A percentile compares a stretch with the other conserved stretches of the same genome.
Evolutionary conservation across 2,113 vertebrate species (phyloP).

Genomic region (Chlamydotis undulata): DNA sequence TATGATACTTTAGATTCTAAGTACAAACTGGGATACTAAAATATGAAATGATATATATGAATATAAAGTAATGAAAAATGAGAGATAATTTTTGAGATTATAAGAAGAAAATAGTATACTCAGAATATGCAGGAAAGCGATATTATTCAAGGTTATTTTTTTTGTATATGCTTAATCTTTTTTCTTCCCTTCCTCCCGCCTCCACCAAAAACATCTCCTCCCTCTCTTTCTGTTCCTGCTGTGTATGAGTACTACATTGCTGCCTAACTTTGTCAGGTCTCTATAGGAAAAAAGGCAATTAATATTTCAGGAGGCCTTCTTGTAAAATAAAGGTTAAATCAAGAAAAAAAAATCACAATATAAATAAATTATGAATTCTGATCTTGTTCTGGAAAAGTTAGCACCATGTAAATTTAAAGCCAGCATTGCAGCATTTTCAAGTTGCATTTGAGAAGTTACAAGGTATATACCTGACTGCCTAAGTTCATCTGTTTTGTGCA

Average conservation of each 20-base stretch:
- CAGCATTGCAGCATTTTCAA: not conserved
- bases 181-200: not conserved
- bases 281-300: not conserved
- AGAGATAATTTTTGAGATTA: not conserved
- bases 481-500: not conserved
- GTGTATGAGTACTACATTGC: not conserved
- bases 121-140: not conserved
- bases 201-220: not conserved
- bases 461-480: not conserved
- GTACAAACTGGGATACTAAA: not conserved
- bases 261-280: not conserved
- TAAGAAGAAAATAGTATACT: not conserved
- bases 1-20: not conserved
- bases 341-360: conserved; percentile 18
- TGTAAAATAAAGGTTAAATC: conserved; percentile 54
- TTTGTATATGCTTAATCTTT: not conserved
- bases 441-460: not conserved
- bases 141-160: not conserved
- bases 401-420: conserved; percentile 11
- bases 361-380: conserved; percentile 56
- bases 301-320: conserved; percentile 38
- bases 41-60: too few relatives aligned
- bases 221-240: not conserved
- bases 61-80: not conserved
- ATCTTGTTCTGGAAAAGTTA: conserved; percentile 40